These are phyloP conservation scores for Xiphophorus maculatus DNA, from an alignment of 2,113 vertebrate genomes.

Conservation along the genomic window DNA sequence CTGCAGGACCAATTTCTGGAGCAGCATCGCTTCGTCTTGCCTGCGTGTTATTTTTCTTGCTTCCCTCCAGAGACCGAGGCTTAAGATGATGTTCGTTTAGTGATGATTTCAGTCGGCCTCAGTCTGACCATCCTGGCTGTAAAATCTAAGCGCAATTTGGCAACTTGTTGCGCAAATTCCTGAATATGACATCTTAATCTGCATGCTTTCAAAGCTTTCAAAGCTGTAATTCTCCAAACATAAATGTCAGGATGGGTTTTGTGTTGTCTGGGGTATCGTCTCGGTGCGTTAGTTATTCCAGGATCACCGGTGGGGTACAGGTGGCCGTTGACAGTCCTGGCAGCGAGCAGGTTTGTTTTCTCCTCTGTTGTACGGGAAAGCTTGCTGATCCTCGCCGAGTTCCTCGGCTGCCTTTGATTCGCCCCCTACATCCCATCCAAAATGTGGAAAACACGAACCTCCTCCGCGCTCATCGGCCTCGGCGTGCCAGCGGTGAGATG, in stretches of 20 bases:
- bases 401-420: slow-evolving; percentile 64
- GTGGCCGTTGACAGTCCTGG: slow-evolving; percentile 60
- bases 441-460: slow-evolving; percentile 49
- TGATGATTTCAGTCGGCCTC: slow-evolving; percentile 69
- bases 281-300: slow-evolving; percentile 32
- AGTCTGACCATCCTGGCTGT: slow-evolving; percentile 41
- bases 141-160: not conserved
- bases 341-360: slow-evolving; percentile 39
- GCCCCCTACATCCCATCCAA: not conserved
- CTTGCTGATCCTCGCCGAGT: slow-evolving; percentile 41
- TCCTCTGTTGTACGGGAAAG: slow-evolving; percentile 25
- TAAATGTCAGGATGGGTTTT: slow-evolving; percentile 35
- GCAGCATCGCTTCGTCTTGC: slow-evolving; percentile 64
- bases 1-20: slow-evolving; percentile 71
- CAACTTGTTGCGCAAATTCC: not conserved
- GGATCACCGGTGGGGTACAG: slow-evolving; percentile 56
- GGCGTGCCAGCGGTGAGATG: slow-evolving; percentile 9
- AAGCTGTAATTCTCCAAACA: slow-evolving; percentile 5
- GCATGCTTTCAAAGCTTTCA: not conserved
- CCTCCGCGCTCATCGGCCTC: slow-evolving; percentile 37
- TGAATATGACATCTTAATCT: not conserved
- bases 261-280: slow-evolving; percentile 14
- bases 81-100: slow-evolving; percentile 67
- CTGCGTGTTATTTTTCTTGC: slow-evolving; percentile 66
- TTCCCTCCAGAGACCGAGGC: slow-evolving; percentile 63